Evolutionary conservation across 2,888 invertebrate genomes (phyloP), one percentile per base, ranked within the genome.

Genomic region (Polydrusus pterygomalis): DNA sequence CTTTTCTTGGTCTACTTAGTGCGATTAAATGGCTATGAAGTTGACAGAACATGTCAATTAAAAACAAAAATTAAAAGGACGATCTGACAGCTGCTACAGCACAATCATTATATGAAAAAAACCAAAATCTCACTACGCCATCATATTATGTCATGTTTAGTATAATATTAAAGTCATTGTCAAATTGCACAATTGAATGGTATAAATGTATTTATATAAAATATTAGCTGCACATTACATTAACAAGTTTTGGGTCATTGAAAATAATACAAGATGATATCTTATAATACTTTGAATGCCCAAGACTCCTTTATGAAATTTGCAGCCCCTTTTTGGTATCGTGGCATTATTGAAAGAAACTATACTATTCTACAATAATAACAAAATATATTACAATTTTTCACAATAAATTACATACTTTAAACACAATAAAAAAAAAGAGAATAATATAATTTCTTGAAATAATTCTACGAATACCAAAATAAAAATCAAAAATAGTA

Each of bases 1-100:
- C 45, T 71, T 64, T 71, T 69, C 69, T 25, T 15, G 63, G 65
- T 69, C 67, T 64, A 69, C 15, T 17, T 20, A 51, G 68, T 54
- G 67, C 54, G 49, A 65, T 58, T 74, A 74, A 74, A 64, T 70
- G 69, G 70, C 74, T 69, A 75, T 73, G 84, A 85, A 84, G 83
- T 84, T 82, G 82, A 85, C 82, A 84, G 82, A 84, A 83, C 83
- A 85, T 84, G 81, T 84, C 84, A 85, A 82, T 78, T 83, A 82
- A 83, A 82, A 81, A 82, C 82, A 82, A 83, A 70, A 77, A 74
- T 74, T 69, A 65, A 51, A 84, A 83, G 68, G 72, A 77, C 77
- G 83, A 85, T 84, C 81, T 82, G 81, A 82, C 79, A 82, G 83
- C 85, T 84, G 83, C 85, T 85, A 86, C 86, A 85, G 85, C 85